These are phyloP conservation scores for Ovibos moschatus DNA, from an alignment of 2,113 vertebrate species.

Conservation along the genomic window DNA sequence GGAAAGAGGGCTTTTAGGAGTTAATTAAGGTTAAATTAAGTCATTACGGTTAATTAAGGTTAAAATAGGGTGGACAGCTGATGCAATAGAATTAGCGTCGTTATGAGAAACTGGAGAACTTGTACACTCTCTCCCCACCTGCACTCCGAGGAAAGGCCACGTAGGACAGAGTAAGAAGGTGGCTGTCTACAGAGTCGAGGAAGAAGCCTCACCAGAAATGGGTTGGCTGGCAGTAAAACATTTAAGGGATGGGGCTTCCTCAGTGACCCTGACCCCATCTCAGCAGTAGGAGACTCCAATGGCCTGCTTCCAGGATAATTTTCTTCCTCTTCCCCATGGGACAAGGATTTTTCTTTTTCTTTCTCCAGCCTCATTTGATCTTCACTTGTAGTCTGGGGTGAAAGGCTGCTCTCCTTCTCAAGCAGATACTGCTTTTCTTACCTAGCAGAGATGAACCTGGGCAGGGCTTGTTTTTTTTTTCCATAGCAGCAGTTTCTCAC, in stretches of 20 bases:
- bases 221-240: not conserved
- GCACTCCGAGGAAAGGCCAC: not conserved
- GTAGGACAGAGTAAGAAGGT: not conserved
- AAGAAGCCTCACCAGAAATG: not conserved
- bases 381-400: no score
- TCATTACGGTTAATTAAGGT: not conserved
- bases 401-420: not conserved
- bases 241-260: not conserved
- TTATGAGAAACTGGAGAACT: not conserved
- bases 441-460: not conserved
- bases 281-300: not conserved
- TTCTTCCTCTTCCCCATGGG: not conserved
- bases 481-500: not conserved
- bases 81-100: not conserved
- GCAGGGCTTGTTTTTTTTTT: not conserved
- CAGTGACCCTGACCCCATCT: fast-evolving
- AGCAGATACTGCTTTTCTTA: not conserved
- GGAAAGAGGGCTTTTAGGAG: not conserved
- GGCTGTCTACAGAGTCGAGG: not conserved
- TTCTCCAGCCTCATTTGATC: not conserved
- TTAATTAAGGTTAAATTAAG: not conserved
- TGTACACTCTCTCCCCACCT: not conserved
- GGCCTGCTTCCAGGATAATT: not conserved
- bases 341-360: not conserved
- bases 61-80: not conserved